Evolutionary conservation across 2,888 invertebrate species (phyloP).

Genomic region (Dryobota labecula): DNA sequence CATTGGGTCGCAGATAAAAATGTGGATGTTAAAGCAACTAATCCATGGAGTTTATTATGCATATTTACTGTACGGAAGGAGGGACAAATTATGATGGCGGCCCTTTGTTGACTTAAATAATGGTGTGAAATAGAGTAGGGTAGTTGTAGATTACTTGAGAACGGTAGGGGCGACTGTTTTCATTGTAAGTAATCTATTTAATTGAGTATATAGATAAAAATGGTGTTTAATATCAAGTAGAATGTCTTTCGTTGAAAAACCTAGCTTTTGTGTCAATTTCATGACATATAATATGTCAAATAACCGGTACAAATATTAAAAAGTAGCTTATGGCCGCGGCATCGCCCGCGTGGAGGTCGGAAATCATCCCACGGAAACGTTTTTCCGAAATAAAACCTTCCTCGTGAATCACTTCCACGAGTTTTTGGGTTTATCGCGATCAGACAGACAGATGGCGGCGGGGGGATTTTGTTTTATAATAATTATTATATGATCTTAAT

Average conservation of each 20-base stretch:
- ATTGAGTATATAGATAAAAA: slow-evolving; percentile 24
- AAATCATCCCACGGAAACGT: too few species aligned
- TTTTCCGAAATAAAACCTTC: too few species aligned
- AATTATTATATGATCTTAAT: too few species aligned
- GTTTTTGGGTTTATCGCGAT: too few species aligned
- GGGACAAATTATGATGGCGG: slow-evolving; percentile 75
- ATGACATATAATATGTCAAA: neutral
- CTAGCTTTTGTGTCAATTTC: neutral
- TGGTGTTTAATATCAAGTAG: neutral
- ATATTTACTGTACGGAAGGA: slow-evolving; percentile 79
- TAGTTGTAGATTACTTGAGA: slow-evolving; percentile 62
- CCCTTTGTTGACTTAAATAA: slow-evolving; percentile 86
- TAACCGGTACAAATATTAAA: neutral
- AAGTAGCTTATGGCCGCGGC: too few species aligned
- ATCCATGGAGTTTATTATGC: slow-evolving; percentile 68
- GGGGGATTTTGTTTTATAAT: too few species aligned
- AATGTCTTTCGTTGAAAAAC: neutral
- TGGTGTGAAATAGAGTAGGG: slow-evolving; percentile 78
- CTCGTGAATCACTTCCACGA: too few species aligned
- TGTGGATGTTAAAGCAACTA: slow-evolving; percentile 63
- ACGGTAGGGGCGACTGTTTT: slow-evolving; percentile 42
- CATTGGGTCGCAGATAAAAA: slow-evolving; percentile 69
- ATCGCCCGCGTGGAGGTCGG: too few species aligned
- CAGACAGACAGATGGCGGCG: too few species aligned
- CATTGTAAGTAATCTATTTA: slow-evolving; percentile 48